Conservation (phyloP, 2,113 vertebrate species). For the Egretta garzetta region DNA sequence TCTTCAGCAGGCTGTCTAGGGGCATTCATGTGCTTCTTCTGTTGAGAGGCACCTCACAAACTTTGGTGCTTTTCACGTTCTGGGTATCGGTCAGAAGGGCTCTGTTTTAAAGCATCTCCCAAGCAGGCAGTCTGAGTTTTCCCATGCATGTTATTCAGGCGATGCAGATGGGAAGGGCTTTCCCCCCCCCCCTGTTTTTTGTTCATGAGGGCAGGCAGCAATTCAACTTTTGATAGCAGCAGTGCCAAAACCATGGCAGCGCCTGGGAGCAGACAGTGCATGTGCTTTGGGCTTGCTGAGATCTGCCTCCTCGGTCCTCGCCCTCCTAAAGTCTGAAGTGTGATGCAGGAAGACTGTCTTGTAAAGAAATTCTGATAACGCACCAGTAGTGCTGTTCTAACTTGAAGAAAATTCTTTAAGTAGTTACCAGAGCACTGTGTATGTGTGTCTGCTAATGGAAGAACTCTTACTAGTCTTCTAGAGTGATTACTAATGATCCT, state of each 20-base stretch:
- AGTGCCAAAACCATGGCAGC: not conserved
- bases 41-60: not conserved
- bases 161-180: not conserved
- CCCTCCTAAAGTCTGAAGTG: not conserved
- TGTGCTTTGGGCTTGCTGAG: not conserved
- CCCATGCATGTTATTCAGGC: rapidly evolving
- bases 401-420: not conserved
- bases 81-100: not conserved
- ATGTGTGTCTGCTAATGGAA: not conserved
- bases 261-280: not conserved
- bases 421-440: not conserved
- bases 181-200: rapidly evolving
- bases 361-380: not conserved
- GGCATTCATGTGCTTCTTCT: not conserved
- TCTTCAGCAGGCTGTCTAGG: not conserved
- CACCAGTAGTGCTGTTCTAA: not conserved
- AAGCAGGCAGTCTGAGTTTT: not conserved
- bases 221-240: not conserved
- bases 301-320: not conserved
- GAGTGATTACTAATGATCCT: not conserved
- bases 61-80: not conserved
- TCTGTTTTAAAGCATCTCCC: not conserved
- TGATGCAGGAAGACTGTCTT: not conserved
- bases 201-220: not conserved
- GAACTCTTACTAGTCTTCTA: not conserved